These are phyloP conservation scores for Lottia scabra DNA, from an alignment of 2,888 invertebrate genomes.

Conservation along the genomic window DNA sequence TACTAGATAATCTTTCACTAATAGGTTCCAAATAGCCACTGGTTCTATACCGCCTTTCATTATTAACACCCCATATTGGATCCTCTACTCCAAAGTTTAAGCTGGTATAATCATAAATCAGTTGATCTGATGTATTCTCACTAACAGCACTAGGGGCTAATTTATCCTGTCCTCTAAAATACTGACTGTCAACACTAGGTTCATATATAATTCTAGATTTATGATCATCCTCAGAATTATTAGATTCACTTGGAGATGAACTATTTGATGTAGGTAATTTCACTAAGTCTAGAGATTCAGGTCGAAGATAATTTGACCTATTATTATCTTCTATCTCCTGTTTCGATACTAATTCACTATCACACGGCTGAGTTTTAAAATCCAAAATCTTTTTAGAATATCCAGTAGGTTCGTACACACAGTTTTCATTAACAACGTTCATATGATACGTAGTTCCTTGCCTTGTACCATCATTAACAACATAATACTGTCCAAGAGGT, in stretches of 20 bases:
- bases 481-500: background rate
- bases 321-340: background rate
- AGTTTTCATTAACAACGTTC: background rate
- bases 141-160: slow-evolving; percentile 38
- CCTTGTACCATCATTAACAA: background rate
- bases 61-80: slow-evolving; percentile 48
- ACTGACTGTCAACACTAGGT: slow-evolving; percentile 44
- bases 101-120: slow-evolving; percentile 22
- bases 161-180: slow-evolving; percentile 39
- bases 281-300: slow-evolving; percentile 11
- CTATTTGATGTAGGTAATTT: background rate
- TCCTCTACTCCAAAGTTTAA: slow-evolving; percentile 43
- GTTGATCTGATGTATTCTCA: slow-evolving; percentile 36
- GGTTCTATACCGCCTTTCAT: slow-evolving; percentile 29
- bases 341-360: background rate
- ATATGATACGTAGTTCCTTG: background rate
- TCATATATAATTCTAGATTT: slow-evolving; percentile 40
- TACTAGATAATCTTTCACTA: background rate
- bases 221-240: slow-evolving; percentile 52
- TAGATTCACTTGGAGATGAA: slow-evolving; percentile 9
- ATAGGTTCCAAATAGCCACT: background rate
- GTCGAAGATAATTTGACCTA: background rate
- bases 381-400: background rate
- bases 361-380: background rate
- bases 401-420: slow-evolving; percentile 2